Evolutionary conservation across 2,888 invertebrate species (phyloP).

Genomic region (Corythucha ciliata): DNA sequence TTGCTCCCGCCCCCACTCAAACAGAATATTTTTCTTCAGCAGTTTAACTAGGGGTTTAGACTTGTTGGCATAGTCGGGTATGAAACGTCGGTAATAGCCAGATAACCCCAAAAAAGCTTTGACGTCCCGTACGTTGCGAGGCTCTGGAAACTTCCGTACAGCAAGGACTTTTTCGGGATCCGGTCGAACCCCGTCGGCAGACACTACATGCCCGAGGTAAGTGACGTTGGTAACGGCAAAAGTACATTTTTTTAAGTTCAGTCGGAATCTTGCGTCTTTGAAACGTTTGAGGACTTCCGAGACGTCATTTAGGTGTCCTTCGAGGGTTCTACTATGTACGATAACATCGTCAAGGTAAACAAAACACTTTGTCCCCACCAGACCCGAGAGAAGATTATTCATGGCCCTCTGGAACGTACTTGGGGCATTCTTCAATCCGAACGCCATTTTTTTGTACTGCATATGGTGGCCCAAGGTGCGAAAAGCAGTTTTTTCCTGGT

Average conservation of each 20-base stretch:
- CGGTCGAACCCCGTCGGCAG: constrained; percentile 23
- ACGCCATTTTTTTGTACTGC: no score
- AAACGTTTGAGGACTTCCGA: constrained; percentile 26
- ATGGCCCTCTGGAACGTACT: constrained; percentile 11
- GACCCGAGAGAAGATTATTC: constrained; percentile 12
- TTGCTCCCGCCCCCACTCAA: constrained; percentile 31
- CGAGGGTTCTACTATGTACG: constrained; percentile 3
- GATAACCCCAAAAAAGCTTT: constrained; percentile 6
- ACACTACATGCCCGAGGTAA: constrained; percentile 16
- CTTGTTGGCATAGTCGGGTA: no score
- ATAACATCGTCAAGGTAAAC: constrained; percentile 21
- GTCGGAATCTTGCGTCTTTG: constrained; percentile 34
- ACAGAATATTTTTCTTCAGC: constrained; percentile 41
- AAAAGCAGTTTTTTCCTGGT: constrained; percentile 38
- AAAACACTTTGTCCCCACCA: neutral
- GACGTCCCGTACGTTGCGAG: neutral
- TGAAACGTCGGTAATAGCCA: constrained; percentile 40
- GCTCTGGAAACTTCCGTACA: neutral
- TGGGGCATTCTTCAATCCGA: constrained; percentile 17
- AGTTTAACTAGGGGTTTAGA: no score
- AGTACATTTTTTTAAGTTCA: constrained; percentile 40
- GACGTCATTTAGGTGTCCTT: constrained; percentile 16
- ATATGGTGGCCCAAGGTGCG: constrained; percentile 37
- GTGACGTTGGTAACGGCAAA: constrained; percentile 36
- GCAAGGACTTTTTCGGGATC: constrained; percentile 27